A percentile compares a stretch with the other conserved stretches of the same genome.
Conservation (phyloP, 2,113 vertebrate genomes). For the Pachycephala philippinensis region DNA sequence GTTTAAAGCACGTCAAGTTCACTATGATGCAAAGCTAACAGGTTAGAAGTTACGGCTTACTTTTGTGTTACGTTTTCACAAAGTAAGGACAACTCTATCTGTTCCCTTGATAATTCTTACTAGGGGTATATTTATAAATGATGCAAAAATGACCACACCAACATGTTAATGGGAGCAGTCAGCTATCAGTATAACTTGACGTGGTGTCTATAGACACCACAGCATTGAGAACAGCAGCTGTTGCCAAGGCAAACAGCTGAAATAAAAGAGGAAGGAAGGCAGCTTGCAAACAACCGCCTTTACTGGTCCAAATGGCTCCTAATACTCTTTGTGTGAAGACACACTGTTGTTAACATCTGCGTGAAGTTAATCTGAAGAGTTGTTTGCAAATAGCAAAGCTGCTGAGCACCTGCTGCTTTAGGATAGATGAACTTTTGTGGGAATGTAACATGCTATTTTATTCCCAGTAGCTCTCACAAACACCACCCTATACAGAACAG, state of each 20-base stretch:
- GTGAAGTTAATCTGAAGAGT: slow-evolving; percentile 66
- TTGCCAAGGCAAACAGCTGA: slow-evolving; percentile 62
- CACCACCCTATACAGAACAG: background rate
- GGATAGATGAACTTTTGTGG: slow-evolving; percentile 51
- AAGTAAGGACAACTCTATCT: background rate
- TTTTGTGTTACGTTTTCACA: background rate
- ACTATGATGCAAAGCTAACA: background rate
- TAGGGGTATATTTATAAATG: background rate
- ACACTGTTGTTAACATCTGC: slow-evolving; percentile 66
- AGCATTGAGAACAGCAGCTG: slow-evolving; percentile 65
- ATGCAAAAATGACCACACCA: background rate
- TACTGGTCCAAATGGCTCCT: slow-evolving; percentile 59
- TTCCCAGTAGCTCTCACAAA: background rate
- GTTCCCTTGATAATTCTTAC: background rate
- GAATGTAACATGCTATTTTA: background rate
- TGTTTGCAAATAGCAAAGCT: slow-evolving; percentile 55
- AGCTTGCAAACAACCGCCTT: slow-evolving; percentile 52
- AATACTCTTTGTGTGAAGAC: slow-evolving; percentile 53
- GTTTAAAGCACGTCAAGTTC: background rate
- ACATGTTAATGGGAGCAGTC: background rate
- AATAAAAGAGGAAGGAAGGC: slow-evolving; percentile 67
- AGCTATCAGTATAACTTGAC: background rate
- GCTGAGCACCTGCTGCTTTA: slow-evolving; percentile 58
- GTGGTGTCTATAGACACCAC: background rate
- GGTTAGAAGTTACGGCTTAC: background rate